A percentile compares a stretch with the other conserved stretches of the same genome.
These are phyloP conservation scores for Orchesellides sinensis DNA, from an alignment of 2,888 invertebrate species.

Conservation along the genomic window DNA sequence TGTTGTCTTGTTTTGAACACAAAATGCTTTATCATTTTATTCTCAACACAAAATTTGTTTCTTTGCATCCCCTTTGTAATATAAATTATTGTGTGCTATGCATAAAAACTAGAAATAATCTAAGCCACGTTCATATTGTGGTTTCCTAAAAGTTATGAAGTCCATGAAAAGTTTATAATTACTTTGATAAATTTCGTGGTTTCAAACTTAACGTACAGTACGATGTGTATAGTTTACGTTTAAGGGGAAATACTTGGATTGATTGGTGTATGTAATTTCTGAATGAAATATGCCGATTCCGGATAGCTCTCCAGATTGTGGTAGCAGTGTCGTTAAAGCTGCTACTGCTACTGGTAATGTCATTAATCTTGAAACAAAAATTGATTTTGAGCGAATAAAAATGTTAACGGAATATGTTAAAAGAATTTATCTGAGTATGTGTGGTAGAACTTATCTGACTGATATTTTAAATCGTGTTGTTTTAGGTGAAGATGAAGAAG, in stretches of 20 bases:
- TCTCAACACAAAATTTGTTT: background rate
- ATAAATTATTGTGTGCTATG: background rate
- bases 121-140: conserved; percentile 2
- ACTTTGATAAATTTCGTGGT: no score
- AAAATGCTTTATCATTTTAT: background rate
- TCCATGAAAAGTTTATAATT: background rate
- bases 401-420: background rate
- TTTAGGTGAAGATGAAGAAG: conserved; percentile 66
- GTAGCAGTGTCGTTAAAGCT: background rate
- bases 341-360: background rate
- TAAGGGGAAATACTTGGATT: no score
- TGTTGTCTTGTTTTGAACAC: background rate
- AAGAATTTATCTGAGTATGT: background rate
- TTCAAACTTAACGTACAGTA: no score
- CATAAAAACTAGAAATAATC: background rate
- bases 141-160: background rate
- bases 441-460: background rate
- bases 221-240: no score
- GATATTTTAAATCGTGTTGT: background rate
- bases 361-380: background rate
- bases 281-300: no score
- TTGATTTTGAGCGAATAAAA: background rate
- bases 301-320: background rate
- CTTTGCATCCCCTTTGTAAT: background rate
- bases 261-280: no score